A percentile compares a stretch with the other conserved stretches of the same genome.
phyloP scores from a whole-genome alignment of 2,888 invertebrate genomes.

The Drosophila recens region DNA sequence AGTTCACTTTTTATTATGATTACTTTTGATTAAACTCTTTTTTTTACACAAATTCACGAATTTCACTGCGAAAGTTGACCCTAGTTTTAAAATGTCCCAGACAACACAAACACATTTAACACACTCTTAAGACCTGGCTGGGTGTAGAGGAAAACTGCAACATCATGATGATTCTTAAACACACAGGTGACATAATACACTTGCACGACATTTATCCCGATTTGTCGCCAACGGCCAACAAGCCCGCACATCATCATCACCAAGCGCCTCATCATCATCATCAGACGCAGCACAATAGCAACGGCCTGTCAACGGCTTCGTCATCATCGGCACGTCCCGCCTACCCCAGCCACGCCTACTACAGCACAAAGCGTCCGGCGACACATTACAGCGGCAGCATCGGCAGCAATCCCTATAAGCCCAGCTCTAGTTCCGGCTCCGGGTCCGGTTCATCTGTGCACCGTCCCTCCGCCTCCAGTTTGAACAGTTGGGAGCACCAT shows the following conservation, averaged over 20 bases:
- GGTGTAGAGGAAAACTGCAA: constrained; percentile 54
- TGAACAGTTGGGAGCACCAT: constrained; percentile 82
- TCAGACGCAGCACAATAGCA: constrained; percentile 48
- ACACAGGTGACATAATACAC: constrained; percentile 86
- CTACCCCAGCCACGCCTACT: constrained; percentile 64
- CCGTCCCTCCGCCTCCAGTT: constrained; percentile 40
- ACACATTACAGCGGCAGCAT: constrained; percentile 49
- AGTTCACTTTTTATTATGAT: constrained; percentile 53
- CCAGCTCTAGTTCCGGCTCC: constrained; percentile 44
- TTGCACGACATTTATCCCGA: constrained; percentile 85
- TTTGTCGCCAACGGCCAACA: constrained; percentile 75
- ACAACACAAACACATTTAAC: background rate
- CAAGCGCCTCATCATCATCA: constrained; percentile 24
- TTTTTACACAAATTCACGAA: constrained; percentile 30
- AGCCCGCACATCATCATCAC: constrained; percentile 56
- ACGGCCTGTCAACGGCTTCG: constrained; percentile 59
- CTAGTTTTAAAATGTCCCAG: constrained; percentile 18
- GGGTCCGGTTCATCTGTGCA: constrained; percentile 43
- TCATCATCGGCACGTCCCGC: constrained; percentile 45
- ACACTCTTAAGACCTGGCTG: constrained; percentile 11
- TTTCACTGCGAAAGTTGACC: constrained; percentile 56
- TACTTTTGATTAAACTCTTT: constrained; percentile 39
- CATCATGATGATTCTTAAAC: constrained; percentile 61
- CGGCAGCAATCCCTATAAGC: constrained; percentile 73
- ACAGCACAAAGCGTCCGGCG: constrained; percentile 81